Conservation (phyloP, 2,113 vertebrate species). For the Acinonyx jubatus region DNA sequence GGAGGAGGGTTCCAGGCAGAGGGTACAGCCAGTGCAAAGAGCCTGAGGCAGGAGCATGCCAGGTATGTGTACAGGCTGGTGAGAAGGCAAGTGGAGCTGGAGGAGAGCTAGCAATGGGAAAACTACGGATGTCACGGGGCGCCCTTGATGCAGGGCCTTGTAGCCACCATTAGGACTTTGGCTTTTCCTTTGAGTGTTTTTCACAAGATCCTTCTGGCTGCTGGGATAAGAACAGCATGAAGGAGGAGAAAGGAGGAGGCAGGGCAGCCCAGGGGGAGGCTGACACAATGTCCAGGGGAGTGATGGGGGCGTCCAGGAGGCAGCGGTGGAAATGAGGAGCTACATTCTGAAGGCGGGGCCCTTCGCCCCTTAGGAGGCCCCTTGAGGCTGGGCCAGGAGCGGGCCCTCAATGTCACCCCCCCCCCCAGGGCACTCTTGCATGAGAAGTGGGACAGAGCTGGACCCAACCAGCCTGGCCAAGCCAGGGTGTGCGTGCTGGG, state of each 20-base stretch:
- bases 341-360: neutral
- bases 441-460: neutral
- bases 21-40: neutral
- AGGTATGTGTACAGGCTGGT: fast-evolving
- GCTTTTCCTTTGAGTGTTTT: neutral
- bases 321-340: neutral
- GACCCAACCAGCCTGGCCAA: neutral
- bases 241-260: neutral
- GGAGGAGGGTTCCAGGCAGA: neutral
- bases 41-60: neutral
- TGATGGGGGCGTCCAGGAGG: fast-evolving
- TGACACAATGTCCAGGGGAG: neutral
- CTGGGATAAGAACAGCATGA: neutral
- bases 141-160: neutral
- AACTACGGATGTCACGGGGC: too few species aligned
- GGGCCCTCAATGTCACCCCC: neutral
- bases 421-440: neutral
- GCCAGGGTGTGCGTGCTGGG: neutral
- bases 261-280: neutral
- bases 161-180: neutral
- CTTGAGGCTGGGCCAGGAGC: neutral
- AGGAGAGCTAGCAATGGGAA: fast-evolving
- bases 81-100: neutral
- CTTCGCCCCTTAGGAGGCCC: neutral
- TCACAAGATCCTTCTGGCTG: neutral